Conservation (phyloP, 2,797 vertebrate species). For the Sebastiscus tertius region DNA sequence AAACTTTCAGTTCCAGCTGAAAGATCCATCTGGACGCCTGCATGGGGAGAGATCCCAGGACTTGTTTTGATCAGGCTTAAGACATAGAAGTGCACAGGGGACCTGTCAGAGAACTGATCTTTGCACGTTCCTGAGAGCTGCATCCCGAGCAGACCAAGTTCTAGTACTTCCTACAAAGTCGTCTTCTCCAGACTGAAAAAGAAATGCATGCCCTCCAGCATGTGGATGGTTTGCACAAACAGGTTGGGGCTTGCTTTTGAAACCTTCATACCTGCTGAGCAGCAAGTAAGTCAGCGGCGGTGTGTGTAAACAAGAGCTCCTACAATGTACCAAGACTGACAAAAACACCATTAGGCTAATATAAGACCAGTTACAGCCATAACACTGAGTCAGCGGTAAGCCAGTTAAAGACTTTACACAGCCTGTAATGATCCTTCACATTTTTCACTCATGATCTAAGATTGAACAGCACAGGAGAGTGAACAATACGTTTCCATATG, state of each 20-base stretch:
- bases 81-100: neutral
- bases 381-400: neutral
- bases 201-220: constrained; percentile 37
- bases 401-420: neutral
- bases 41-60: neutral
- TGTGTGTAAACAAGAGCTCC: constrained; percentile 39
- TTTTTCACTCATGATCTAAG: neutral
- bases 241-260: constrained; percentile 49
- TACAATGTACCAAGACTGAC: neutral
- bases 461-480: neutral
- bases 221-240: constrained; percentile 35
- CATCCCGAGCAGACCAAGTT: neutral
- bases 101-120: neutral
- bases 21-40: neutral
- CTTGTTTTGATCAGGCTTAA: neutral
- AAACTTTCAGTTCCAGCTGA: neutral
- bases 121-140: neutral
- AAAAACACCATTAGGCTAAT: neutral
- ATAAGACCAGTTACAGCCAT: neutral
- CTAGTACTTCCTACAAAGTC: neutral
- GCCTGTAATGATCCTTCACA: neutral
- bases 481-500: neutral
- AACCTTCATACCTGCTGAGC: constrained; percentile 56
- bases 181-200: neutral
- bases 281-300: constrained; percentile 16